Conservation (phyloP, 2,113 vertebrate species). For the Nesoenas mayeri region DNA sequence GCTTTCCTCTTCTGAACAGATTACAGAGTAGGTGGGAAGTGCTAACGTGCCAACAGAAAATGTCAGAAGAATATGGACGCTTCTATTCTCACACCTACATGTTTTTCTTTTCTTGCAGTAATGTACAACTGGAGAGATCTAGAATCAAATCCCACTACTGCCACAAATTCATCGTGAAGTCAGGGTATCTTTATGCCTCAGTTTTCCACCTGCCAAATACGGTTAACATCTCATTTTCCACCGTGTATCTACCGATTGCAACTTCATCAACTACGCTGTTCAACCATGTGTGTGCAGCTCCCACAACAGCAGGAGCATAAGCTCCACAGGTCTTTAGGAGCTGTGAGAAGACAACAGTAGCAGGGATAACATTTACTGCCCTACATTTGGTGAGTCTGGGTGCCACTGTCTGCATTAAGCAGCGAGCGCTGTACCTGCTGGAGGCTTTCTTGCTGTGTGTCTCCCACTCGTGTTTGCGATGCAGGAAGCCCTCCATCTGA, state of each 20-base stretch:
- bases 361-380: neutral
- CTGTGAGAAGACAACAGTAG: neutral
- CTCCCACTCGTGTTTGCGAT: constrained; percentile 96
- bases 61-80: constrained; percentile 39
- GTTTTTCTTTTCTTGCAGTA: constrained; percentile 55
- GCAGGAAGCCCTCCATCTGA: constrained; percentile 89
- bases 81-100: constrained; percentile 33
- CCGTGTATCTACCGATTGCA: neutral
- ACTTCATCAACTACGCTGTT: neutral
- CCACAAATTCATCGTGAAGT: neutral
- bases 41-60: constrained; percentile 37
- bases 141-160: constrained; percentile 38
- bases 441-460: constrained; percentile 96
- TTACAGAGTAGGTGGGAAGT: constrained; percentile 40
- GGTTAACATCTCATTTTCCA: neutral
- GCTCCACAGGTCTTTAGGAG: neutral
- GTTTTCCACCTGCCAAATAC: neutral
- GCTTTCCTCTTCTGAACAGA: constrained; percentile 2
- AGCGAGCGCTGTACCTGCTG: constrained; percentile 79
- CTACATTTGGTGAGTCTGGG: neutral
- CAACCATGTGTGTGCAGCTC: neutral
- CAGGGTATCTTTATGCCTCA: neutral
- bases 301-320: neutral
- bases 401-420: neutral
- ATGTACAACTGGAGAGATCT: neutral